Percentiles rank a stretch among this genome's conserved stretches.
These are phyloP conservation scores for Pseudococcus jackbeardsleyi DNA, from an alignment of 2,888 invertebrate species.

Conservation along the genomic window DNA sequence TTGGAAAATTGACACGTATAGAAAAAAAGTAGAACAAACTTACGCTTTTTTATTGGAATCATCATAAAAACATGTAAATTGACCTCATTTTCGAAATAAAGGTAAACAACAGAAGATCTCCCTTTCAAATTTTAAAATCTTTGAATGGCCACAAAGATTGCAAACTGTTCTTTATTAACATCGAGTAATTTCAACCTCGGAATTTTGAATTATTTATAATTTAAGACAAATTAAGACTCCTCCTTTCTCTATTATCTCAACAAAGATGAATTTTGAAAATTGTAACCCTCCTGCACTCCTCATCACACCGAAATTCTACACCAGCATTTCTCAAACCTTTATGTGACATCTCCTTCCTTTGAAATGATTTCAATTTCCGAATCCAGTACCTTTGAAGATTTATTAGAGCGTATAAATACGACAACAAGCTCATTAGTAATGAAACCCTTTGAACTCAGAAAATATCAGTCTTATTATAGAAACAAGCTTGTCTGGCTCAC, in stretches of 20 bases:
- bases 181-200: too few species aligned
- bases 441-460: background rate
- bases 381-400: slow-evolving; percentile 19
- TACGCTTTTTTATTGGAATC: too few species aligned
- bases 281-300: background rate
- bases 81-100: too few species aligned
- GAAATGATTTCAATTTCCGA: background rate
- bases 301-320: background rate
- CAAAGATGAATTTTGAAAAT: background rate
- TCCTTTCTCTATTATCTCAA: background rate
- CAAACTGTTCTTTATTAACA: too few species aligned
- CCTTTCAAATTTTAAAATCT: too few species aligned
- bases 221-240: background rate
- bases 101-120: too few species aligned
- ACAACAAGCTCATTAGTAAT: slow-evolving; percentile 6
- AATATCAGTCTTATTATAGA: slow-evolving; percentile 10
- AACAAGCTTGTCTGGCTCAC: slow-evolving; percentile 30
- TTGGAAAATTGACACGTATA: too few species aligned
- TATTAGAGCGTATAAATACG: slow-evolving; percentile 18
- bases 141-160: too few species aligned
- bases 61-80: too few species aligned
- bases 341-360: background rate
- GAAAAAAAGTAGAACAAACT: too few species aligned
- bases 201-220: background rate
- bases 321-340: background rate